Evolutionary conservation across 2,888 invertebrate genomes (phyloP), one percentile per base, ranked within the genome.

Genomic region (Oxytorus armatus): DNA sequence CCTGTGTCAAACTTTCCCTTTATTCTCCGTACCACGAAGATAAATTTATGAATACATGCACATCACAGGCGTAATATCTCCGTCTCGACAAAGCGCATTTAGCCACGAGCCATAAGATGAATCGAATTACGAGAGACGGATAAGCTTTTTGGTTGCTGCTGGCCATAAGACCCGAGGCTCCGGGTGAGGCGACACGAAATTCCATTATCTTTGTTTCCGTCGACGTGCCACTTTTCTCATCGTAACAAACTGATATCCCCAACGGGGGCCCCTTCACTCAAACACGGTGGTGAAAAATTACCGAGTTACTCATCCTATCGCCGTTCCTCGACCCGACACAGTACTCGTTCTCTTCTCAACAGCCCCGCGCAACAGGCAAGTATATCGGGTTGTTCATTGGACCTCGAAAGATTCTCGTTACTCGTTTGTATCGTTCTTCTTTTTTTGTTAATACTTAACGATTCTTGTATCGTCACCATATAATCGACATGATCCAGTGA

Each of bases 191-290:
- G 68, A 68, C 68, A 66, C 66, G 51, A 77, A 77, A 80, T 80
- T 80, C 80, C 77, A 77, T 80, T 80, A 80, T 77, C 80, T 53
- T 77, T 49, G 57, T 29, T 65, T 21, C 10, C 29, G 69, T 44
- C 23, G 42, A 61, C 14, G 44, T 61, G 57, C 57, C 33, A 57
- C 47, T 66, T 73, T 51, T 65, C 63, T 47, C 14, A 59, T 39
- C 51, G 39, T 25, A 44, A 44, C 49, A 73, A 65, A 47, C 18
- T 11, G 55, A 21, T 8, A 74, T 16, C 33, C 61, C 55, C n/a
- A n/a, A 59, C 21, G 59, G 59, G 18, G 44, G 8, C 66, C 65
- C 65, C 65, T 78, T 68, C 73, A 57, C 57, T 66, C 49, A 29
- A 33, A 51, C 21, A 33, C 42, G 21, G 53, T 21, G 47, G 57